Percentiles rank a stretch among this genome's conserved stretches.
Conservation (phyloP, 2,113 vertebrate genomes). For the Macquaria ambigua region DNA sequence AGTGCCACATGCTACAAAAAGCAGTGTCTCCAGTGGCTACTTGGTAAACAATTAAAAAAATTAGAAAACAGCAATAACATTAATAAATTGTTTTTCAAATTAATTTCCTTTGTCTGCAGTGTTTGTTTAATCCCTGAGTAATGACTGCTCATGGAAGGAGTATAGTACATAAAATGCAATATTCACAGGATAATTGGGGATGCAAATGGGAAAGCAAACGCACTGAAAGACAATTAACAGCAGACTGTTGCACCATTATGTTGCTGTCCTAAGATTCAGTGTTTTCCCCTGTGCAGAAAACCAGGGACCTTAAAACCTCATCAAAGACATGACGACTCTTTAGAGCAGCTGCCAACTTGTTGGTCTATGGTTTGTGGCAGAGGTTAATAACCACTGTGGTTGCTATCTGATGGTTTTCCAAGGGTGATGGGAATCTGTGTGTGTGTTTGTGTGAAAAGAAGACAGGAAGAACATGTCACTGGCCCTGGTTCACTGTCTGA, state of each 20-base stretch:
- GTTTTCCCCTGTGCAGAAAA: conserved; percentile 39
- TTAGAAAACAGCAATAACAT: conserved; percentile 21
- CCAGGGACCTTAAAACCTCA: conserved; percentile 59
- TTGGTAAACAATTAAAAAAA: conserved; percentile 44
- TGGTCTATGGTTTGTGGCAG: conserved; percentile 57
- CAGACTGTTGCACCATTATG: background rate
- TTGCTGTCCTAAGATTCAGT: background rate
- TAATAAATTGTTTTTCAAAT: conserved; percentile 17
- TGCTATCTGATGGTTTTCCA: conserved; percentile 53
- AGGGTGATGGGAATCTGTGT: conserved; percentile 37
- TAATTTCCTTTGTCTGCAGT: conserved; percentile 27
- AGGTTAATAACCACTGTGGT: conserved; percentile 63
- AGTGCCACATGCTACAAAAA: background rate
- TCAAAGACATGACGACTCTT: conserved; percentile 48
- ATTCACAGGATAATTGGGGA: conserved; percentile 35
- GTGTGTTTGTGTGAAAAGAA: conserved; percentile 31
- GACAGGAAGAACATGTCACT: conserved; percentile 5
- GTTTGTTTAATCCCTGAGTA: conserved; percentile 52
- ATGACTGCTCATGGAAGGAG: conserved; percentile 27
- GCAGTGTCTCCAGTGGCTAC: conserved; percentile 25
- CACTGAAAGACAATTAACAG: conserved; percentile 24
- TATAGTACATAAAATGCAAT: conserved; percentile 8
- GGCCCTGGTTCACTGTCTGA: conserved; percentile 14
- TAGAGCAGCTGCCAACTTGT: conserved; percentile 48
- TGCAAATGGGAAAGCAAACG: conserved; percentile 38